Evolutionary conservation across 30 jellyfish, hydroid and myxozoan genomes (phyloP).

Genomic region (Aurelia sp.): DNA sequence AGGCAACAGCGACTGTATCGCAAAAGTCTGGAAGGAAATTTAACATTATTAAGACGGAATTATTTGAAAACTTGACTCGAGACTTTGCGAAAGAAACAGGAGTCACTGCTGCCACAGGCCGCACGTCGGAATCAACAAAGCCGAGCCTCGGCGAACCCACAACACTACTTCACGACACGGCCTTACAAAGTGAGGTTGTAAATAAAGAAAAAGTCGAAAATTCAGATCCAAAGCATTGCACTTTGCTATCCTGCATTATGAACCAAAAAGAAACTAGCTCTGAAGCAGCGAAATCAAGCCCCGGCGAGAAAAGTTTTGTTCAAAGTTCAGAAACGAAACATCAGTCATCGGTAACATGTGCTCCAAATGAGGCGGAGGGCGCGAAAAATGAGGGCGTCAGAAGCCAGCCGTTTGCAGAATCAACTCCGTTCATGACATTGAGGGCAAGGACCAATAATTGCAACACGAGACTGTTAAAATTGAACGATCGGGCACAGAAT

Average conservation of each 20-base stretch:
- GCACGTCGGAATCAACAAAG: conserved; percentile 44
- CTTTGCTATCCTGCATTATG: not conserved
- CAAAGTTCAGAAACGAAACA: conserved; percentile 36
- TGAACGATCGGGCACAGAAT: conserved; percentile 52
- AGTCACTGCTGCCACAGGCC: conserved; percentile 31
- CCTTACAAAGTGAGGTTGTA: conserved; percentile 4
- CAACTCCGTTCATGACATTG: conserved; percentile 34
- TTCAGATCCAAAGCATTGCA: not conserved
- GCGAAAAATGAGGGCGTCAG: conserved; percentile 46
- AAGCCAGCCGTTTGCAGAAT: conserved; percentile 18
- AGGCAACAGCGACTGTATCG: conserved; percentile 87
- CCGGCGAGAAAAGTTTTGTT: conserved; percentile 14
- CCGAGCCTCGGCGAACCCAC: conserved; percentile 57
- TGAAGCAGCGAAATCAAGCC: not conserved
- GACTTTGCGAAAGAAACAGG: conserved; percentile 42
- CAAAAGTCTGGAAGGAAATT: conserved; percentile 56
- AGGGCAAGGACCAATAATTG: conserved; percentile 16
- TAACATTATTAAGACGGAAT: conserved; percentile 10
- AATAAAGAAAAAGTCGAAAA: not conserved
- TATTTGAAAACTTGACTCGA: conserved; percentile 49
- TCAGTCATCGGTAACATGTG: conserved; percentile 65
- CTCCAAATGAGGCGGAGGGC: conserved; percentile 69
- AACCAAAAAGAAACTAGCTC: not conserved
- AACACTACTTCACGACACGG: conserved; percentile 19
- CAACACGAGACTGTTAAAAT: conserved; percentile 20